Evolutionary conservation across 1,140 invertebrate species (phyloP).

Genomic region (Leptinotarsa defecta): DNA sequence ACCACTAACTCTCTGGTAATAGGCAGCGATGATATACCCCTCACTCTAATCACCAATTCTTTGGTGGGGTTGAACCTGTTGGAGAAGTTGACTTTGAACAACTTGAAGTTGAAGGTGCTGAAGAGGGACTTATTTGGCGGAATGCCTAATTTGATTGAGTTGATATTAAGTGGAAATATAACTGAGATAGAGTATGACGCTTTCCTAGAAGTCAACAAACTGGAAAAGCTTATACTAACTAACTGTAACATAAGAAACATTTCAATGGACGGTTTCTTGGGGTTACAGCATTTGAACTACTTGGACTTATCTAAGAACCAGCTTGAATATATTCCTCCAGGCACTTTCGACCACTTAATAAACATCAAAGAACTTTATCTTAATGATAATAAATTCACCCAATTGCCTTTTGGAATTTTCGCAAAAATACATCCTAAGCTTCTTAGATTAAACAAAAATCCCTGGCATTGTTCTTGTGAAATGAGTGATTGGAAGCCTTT

Average conservation of each 20-base stretch:
- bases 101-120: conserved; percentile 62
- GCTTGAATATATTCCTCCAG: conserved; percentile 63
- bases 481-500: conserved; percentile 68
- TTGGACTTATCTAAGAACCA: conserved; percentile 70
- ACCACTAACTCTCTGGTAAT: conserved; percentile 65
- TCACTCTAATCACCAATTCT: conserved; percentile 65
- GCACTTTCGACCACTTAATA: conserved; percentile 66
- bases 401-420: conserved; percentile 65
- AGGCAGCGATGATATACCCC: conserved; percentile 59
- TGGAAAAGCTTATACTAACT: conserved; percentile 65
- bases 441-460: conserved; percentile 67
- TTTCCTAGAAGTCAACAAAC: conserved; percentile 64
- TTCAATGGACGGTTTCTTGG: conserved; percentile 72
- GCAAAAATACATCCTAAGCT: conserved; percentile 60
- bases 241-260: conserved; percentile 66
- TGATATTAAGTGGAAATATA: conserved; percentile 64
- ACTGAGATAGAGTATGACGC: conserved; percentile 68
- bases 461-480: conserved; percentile 71
- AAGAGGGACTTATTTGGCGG: conserved; percentile 67
- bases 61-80: conserved; percentile 66
- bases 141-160: conserved; percentile 60
- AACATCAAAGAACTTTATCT: conserved; percentile 66
- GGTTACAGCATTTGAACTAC: conserved; percentile 61
- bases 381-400: conserved; percentile 64
- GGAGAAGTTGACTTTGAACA: conserved; percentile 60